Conservation (phyloP, 2,113 vertebrate species). For the Zosterops japonicus region DNA sequence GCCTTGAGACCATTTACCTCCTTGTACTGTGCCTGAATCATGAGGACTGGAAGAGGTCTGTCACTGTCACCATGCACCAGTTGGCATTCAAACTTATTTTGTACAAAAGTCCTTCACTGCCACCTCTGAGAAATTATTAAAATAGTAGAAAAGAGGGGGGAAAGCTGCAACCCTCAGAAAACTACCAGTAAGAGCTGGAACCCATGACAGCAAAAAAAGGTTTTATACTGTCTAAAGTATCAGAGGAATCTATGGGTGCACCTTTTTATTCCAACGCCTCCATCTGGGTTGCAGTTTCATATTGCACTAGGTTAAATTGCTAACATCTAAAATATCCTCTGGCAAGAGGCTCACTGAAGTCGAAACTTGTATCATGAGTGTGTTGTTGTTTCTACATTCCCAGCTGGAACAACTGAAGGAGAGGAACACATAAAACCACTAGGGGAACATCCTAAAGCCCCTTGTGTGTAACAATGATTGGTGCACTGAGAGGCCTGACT, state of each 20-base stretch:
- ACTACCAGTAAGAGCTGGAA: neutral
- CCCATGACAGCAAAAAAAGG: neutral
- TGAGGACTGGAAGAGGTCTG: neutral
- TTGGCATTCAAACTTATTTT: neutral
- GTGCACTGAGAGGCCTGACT: neutral
- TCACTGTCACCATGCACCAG: neutral
- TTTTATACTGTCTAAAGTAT: neutral
- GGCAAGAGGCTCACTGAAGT: neutral
- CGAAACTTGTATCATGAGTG: neutral
- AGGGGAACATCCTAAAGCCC: neutral
- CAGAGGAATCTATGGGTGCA: neutral
- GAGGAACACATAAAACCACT: neutral
- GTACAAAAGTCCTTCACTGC: neutral
- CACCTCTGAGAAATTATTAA: neutral
- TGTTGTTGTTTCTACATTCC: neutral
- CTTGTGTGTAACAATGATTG: neutral
- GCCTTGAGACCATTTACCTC: neutral
- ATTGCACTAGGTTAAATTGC: neutral
- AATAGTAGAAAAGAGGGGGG: neutral
- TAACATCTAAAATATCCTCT: neutral
- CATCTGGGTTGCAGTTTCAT: neutral
- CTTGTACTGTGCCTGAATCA: neutral
- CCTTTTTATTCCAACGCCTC: neutral
- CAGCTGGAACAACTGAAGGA: neutral
- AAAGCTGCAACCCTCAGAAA: neutral